Evolutionary conservation across 2,797 vertebrate genomes (phyloP).

Genomic region (Harpagifer antarcticus): DNA sequence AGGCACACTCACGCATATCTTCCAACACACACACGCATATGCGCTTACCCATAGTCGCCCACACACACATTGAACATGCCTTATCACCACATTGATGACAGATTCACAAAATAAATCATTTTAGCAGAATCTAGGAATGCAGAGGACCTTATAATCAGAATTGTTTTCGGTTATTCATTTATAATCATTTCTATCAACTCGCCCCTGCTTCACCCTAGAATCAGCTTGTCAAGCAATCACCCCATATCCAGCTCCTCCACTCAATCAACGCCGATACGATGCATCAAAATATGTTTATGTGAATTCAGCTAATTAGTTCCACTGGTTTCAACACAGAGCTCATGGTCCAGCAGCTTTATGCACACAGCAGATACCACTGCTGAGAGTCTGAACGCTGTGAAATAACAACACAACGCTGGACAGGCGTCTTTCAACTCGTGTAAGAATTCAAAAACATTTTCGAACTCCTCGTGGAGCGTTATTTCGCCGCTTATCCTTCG

Average conservation of each 20-base stretch:
- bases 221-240: constrained; percentile 23
- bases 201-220: constrained; percentile 19
- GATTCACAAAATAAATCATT: constrained; percentile 36
- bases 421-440: constrained; percentile 59
- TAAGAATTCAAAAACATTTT: constrained; percentile 58
- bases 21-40: constrained; percentile 25
- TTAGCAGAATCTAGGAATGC: constrained; percentile 26
- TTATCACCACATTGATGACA: constrained; percentile 47
- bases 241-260: constrained; percentile 28
- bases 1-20: constrained; percentile 35
- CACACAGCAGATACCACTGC: constrained; percentile 68
- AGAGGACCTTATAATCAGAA: constrained; percentile 9
- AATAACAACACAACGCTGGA: constrained; percentile 53
- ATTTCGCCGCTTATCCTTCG: constrained; percentile 66
- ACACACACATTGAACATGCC: constrained; percentile 31
- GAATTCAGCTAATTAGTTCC: constrained; percentile 67
- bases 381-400: constrained; percentile 46
- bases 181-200: background rate
- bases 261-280: constrained; percentile 29
- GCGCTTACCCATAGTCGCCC: constrained; percentile 1
- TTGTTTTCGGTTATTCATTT: background rate
- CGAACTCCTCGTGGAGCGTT: constrained; percentile 57
- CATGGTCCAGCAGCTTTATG: constrained; percentile 66
- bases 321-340: constrained; percentile 61
- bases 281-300: constrained; percentile 43